Evolutionary conservation across 2,797 vertebrate species (phyloP).

Genomic region (Dipus sagitta): DNA sequence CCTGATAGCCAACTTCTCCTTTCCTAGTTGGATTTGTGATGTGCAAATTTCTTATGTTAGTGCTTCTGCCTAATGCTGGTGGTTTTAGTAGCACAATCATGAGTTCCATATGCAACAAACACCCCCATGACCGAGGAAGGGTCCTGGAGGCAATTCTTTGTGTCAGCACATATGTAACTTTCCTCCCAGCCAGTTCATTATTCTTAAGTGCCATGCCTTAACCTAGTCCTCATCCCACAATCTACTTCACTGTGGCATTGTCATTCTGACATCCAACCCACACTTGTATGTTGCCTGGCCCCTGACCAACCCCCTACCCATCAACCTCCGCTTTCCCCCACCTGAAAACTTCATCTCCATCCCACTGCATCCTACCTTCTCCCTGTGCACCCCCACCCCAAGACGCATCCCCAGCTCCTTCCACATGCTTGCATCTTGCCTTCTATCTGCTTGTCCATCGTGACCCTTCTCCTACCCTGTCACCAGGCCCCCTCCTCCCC

Average conservation of each 20-base stretch:
- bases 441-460: too few relatives aligned
- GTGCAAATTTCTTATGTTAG: background rate
- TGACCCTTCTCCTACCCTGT: too few relatives aligned
- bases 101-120: background rate
- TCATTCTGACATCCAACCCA: background rate
- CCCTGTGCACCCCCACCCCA: background rate
- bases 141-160: background rate
- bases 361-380: too few relatives aligned
- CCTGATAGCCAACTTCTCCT: background rate
- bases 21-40: background rate
- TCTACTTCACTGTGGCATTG: background rate
- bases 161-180: background rate
- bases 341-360: too few relatives aligned
- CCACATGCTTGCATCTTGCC: too few relatives aligned
- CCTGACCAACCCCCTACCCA: background rate
- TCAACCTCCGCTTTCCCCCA: too few relatives aligned
- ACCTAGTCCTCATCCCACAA: background rate
- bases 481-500: too few relatives aligned
- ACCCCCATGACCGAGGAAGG: background rate
- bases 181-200: background rate
- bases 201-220: background rate
- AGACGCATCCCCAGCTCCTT: background rate
- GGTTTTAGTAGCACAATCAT: background rate
- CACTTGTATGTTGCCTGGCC: too few relatives aligned
- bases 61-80: background rate